phyloP scores from a whole-genome alignment of 2,888 invertebrate genomes.

The Polylopha cassiicola region DNA sequence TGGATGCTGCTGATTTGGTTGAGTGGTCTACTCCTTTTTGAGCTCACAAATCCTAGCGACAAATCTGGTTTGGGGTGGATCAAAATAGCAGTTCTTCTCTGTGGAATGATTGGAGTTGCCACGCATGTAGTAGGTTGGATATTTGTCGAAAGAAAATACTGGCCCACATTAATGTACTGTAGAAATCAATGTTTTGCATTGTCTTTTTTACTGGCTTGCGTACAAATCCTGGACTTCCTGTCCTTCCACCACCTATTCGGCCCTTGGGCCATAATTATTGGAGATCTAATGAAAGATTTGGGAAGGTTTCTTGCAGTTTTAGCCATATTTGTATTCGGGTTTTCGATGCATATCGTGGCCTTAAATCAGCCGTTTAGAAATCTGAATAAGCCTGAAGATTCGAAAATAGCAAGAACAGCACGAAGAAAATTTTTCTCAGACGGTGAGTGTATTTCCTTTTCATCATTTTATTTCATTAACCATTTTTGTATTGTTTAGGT shows the following conservation, averaged over 20 bases:
- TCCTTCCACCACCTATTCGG: slow-evolving; percentile 99
- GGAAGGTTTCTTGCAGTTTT: slow-evolving; percentile 98
- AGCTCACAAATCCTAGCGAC: slow-evolving; percentile 98
- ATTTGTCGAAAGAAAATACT: slow-evolving; percentile 81
- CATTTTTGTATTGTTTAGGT: too few species aligned
- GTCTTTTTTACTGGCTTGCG: slow-evolving; percentile 96
- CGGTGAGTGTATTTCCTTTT: slow-evolving; percentile 76
- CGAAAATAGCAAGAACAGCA: slow-evolving; percentile 74
- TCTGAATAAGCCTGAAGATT: slow-evolving; percentile 79
- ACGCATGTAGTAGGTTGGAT: slow-evolving; percentile 90
- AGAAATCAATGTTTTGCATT: slow-evolving; percentile 98
- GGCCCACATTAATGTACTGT: slow-evolving; percentile 94
- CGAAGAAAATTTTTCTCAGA: slow-evolving; percentile 81
- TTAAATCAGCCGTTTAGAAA: slow-evolving; percentile 95
- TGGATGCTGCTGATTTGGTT: slow-evolving; percentile 96
- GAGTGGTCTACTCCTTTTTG: slow-evolving; percentile 95
- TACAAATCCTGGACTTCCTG: slow-evolving; percentile 97
- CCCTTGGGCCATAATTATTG: slow-evolving; percentile 99
- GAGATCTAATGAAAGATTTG: slow-evolving; percentile 94
- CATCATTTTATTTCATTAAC: slow-evolving; percentile 17
- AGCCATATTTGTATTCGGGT: slow-evolving; percentile 98
- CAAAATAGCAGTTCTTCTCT: slow-evolving; percentile 89
- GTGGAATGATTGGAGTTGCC: slow-evolving; percentile 93
- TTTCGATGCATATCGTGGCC: slow-evolving; percentile 97
- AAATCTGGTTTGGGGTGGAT: slow-evolving; percentile 98